Base-by-base conservation (phyloP, 2,113 vertebrate species). In the Hemibagrus wyckioides region DNA sequence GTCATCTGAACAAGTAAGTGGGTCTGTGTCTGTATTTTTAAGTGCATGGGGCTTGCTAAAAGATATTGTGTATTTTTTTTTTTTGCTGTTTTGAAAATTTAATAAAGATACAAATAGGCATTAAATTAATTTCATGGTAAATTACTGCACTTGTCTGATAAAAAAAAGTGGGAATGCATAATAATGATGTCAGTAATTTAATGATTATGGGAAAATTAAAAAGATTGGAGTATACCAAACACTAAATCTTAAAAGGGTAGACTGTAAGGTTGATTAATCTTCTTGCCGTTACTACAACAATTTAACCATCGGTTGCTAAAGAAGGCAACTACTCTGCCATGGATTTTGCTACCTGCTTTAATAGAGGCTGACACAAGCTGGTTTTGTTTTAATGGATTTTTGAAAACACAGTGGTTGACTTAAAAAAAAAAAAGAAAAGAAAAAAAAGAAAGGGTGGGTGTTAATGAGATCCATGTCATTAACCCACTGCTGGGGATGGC, bases 381-480 rank as follows among this genome's bases (percentile, higher is more conserved):
- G 65, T 67, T 57, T 33, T 80, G 14, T 52, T 57, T 84, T 82
- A 77, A 88, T 89, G 88, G 89, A 84, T 59, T 54, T 77, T 80
- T 17, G 14, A 69, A n/a, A 56, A 76, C 50, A 57, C 1, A 15
- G 33, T 21, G 30, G 54, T 80, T 84, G 85, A 88, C 88, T 77
- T 86, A 77, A 30, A 90, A 88, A 48, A 6, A 19, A 3, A 30
- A 48, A 91, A 50, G 39, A 83, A 7, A 5, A 0, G 6, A 48
- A 91, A 50, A 44, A 83, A 7, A 13, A 0, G 6, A 30, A 3
- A n/a, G 54, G 54, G 33, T 57, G 54, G 75, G 56, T 4, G 21
- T 59, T 59, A 88, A 61, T 90, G 28, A 71, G 88, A 89, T 88
- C 88, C 44, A 76, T 89, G 89, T 89, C 82, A 90, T 92, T 92